A percentile compares a stretch with the other conserved stretches of the same genome.
Conservation (phyloP, 2,888 invertebrate genomes). For the Unio pictorum region DNA sequence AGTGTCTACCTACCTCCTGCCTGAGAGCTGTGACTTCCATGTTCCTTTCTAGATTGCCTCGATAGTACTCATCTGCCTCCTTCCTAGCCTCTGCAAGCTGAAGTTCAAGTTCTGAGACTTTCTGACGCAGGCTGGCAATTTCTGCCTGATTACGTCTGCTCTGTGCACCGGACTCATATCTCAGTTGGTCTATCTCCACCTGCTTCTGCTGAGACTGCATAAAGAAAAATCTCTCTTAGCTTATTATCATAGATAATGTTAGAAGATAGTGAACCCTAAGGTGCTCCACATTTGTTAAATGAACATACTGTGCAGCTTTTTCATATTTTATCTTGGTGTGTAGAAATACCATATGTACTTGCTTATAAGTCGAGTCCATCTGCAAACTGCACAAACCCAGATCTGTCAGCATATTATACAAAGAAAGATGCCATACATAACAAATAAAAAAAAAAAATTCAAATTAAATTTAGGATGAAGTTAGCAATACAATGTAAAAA, state of each 20-base stretch:
- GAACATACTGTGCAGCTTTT: too few relatives aligned
- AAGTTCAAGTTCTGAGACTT: conserved; percentile 61
- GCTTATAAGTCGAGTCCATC: too few relatives aligned
- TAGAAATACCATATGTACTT: too few relatives aligned
- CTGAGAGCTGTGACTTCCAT: conserved; percentile 63
- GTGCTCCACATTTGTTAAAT: too few relatives aligned
- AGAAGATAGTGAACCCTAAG: too few relatives aligned
- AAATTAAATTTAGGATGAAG: too few relatives aligned
- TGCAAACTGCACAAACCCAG: too few relatives aligned
- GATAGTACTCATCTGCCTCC: conserved; percentile 70
- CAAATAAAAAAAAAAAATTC: too few relatives aligned
- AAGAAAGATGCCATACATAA: too few relatives aligned
- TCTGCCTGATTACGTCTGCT: conserved; percentile 60
- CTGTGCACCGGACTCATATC: conserved; percentile 63
- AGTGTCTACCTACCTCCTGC: conserved; percentile 54
- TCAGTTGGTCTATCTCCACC: conserved; percentile 66
- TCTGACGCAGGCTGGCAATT: conserved; percentile 55
- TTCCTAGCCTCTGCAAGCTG: conserved; percentile 65
- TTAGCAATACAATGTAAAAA: too few relatives aligned
- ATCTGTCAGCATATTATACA: too few relatives aligned
- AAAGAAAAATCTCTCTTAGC: conserved; percentile 1
- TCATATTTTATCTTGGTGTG: too few relatives aligned
- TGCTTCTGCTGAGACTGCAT: conserved; percentile 66
- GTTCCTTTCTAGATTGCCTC: conserved; percentile 65
- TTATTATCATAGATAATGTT: background rate